phyloP scores from a whole-genome alignment of 2,888 invertebrate genomes.

The Plusia festucae region DNA sequence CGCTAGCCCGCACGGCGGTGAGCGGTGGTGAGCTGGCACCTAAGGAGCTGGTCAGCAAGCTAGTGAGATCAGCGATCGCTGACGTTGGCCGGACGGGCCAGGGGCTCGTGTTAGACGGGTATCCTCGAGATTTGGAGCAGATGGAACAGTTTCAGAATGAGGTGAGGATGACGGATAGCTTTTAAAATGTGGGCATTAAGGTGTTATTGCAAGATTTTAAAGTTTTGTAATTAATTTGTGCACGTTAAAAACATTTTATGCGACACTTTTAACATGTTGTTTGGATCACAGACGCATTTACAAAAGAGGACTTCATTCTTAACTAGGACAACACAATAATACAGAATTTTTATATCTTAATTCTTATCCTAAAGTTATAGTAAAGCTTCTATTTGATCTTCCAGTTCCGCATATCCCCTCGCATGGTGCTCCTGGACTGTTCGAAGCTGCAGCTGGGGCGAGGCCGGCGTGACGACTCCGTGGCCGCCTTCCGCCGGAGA shows the following conservation, averaged over 20 bases:
- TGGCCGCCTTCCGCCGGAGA: constrained; percentile 94
- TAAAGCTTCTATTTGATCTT: constrained; percentile 13
- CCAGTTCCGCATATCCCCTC: constrained; percentile 93
- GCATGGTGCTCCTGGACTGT: constrained; percentile 96
- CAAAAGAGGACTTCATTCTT: too few species aligned
- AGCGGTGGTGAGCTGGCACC: constrained; percentile 95
- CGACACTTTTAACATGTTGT: too few species aligned
- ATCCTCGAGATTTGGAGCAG: constrained; percentile 97
- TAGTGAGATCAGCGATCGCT: constrained; percentile 92
- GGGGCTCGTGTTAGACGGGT: constrained; percentile 98
- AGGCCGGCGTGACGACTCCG: constrained; percentile 95
- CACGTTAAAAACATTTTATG: too few species aligned
- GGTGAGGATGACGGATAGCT: constrained; percentile 84
- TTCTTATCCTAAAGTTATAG: background rate
- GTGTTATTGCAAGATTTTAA: background rate
- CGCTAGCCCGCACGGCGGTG: constrained; percentile 92
- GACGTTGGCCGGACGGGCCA: constrained; percentile 89
- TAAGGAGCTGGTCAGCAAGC: constrained; percentile 93
- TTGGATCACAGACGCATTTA: too few species aligned
- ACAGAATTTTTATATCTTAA: too few species aligned
- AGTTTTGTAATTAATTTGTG: too few species aligned
- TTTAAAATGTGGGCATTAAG: too few species aligned
- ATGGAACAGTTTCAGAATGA: constrained; percentile 96
- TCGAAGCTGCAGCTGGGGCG: constrained; percentile 96
- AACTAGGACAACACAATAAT: too few species aligned